These are phyloP conservation scores for Trinectes maculatus DNA, from an alignment of 2,113 vertebrate genomes.

Conservation along the genomic window DNA sequence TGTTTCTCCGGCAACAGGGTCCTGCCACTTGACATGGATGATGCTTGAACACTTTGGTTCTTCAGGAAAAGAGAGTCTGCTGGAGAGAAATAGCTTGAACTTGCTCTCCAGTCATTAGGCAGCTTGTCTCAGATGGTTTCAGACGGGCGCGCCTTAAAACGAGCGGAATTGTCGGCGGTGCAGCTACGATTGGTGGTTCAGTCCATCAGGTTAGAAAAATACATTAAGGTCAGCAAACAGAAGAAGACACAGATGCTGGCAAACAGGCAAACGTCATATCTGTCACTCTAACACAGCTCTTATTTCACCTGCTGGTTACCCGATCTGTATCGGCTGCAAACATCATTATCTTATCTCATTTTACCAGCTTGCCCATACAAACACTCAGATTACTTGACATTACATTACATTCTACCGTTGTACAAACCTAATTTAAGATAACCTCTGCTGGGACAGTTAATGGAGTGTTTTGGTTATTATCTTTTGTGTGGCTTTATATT, in stretches of 20 bases:
- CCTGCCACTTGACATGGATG: constrained; percentile 66
- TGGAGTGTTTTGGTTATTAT: constrained; percentile 23
- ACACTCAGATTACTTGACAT: background rate
- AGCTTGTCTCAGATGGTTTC: constrained; percentile 59
- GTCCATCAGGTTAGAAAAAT: background rate
- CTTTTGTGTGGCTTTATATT: constrained; percentile 2
- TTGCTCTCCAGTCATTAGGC: constrained; percentile 49
- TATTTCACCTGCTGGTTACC: background rate
- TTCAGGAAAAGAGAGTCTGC: constrained; percentile 42
- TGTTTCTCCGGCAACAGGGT: constrained; percentile 80
- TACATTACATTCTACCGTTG: background rate
- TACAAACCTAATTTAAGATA: constrained; percentile 9
- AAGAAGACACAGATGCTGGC: constrained; percentile 23
- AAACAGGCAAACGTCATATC: background rate
- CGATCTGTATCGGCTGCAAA: background rate
- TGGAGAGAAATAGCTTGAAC: constrained; percentile 57
- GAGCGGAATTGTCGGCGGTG: constrained; percentile 31
- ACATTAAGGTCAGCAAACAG: constrained; percentile 26
- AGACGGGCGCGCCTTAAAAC: constrained; percentile 7
- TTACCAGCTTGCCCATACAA: constrained; percentile 5
- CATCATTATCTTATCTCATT: constrained; percentile 20
- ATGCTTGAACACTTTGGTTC: constrained; percentile 63
- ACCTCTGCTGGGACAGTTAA: background rate
- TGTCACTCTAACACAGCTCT: constrained; percentile 10
- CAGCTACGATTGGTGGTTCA: constrained; percentile 40